phyloP scores from a whole-genome alignment of 2,797 vertebrate species.

The Coilia nasus region DNA sequence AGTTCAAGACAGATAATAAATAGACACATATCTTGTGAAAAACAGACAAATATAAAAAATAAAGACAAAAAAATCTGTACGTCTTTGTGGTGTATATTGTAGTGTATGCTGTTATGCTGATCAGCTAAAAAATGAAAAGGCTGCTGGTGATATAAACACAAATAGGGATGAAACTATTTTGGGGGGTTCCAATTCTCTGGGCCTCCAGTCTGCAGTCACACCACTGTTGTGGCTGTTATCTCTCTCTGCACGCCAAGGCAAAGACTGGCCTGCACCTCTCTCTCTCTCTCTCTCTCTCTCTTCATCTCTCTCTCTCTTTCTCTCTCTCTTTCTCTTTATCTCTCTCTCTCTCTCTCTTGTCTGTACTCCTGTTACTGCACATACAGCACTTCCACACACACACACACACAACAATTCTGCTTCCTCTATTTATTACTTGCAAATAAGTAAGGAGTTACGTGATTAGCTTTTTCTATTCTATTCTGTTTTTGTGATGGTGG shows the following conservation, averaged over 20 bases:
- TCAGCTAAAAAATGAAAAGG: background rate
- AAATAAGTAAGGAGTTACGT: background rate
- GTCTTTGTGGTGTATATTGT: background rate
- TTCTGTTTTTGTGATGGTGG: too few relatives aligned
- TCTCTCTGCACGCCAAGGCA: background rate
- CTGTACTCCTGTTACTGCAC: background rate
- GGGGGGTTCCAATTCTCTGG: background rate
- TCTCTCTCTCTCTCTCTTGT: too few relatives aligned
- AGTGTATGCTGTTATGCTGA: background rate
- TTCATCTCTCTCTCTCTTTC: too few relatives aligned
- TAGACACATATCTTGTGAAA: background rate
- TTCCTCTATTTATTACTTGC: background rate
- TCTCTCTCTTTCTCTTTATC: too few relatives aligned
- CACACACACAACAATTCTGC: background rate
- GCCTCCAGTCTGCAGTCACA: background rate
- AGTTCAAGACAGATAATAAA: background rate
- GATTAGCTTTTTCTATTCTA: background rate
- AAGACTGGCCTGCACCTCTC: background rate
- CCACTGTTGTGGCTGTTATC: background rate
- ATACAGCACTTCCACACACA: background rate
- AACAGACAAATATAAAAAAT: background rate
- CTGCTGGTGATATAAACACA: background rate
- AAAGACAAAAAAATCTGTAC: background rate
- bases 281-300: too few relatives aligned
- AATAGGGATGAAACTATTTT: background rate